phyloP scores from a whole-genome alignment of 2,797 vertebrate genomes.

The Aythya fuligula region DNA sequence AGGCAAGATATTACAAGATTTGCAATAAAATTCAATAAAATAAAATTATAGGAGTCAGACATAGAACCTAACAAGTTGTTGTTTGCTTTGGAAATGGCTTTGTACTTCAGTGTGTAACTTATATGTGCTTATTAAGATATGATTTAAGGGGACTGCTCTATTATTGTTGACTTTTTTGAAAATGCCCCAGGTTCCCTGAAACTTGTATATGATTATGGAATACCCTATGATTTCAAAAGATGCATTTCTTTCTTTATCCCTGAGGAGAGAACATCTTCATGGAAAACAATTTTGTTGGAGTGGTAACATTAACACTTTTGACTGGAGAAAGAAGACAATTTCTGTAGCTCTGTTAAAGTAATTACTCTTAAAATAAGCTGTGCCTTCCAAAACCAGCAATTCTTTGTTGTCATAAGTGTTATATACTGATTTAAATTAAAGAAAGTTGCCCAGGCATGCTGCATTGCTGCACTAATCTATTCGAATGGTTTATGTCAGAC shows the following conservation, averaged over 20 bases:
- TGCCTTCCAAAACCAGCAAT: neutral
- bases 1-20: neutral
- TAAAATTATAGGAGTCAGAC: neutral
- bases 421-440: neutral
- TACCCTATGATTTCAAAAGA: neutral
- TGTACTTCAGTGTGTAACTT: neutral
- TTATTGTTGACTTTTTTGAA: neutral
- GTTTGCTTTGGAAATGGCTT: neutral
- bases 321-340: neutral
- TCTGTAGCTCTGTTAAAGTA: neutral
- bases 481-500: conserved; percentile 12
- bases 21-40: neutral
- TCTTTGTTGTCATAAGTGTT: neutral
- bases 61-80: neutral
- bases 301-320: neutral
- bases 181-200: neutral
- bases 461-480: neutral
- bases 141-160: neutral
- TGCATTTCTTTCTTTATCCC: neutral
- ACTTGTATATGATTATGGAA: neutral
- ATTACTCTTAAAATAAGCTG: neutral
- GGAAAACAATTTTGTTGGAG: neutral
- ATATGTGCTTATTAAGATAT: neutral
- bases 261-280: neutral
- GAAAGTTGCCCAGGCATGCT: neutral